These are phyloP conservation scores for Tenebrosternarchus preto DNA, from an alignment of 2,113 vertebrate genomes.

Conservation along the genomic window DNA sequence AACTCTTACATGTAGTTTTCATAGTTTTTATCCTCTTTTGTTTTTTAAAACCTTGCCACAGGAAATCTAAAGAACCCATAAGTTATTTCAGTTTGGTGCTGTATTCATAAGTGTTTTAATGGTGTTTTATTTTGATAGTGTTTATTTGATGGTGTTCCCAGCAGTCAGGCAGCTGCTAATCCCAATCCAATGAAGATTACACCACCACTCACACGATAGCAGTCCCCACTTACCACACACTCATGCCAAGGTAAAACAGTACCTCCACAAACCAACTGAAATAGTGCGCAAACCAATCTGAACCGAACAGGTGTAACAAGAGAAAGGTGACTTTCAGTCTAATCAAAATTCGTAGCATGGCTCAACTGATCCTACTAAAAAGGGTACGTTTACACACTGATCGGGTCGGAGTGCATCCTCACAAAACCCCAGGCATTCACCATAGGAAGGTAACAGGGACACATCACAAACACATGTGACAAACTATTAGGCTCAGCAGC, in stretches of 20 bases:
- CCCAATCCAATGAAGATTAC: background rate
- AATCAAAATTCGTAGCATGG: constrained; percentile 10
- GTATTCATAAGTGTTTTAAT: background rate
- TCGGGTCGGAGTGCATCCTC: background rate
- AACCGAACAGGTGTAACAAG: constrained; percentile 21
- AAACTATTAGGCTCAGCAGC: no score
- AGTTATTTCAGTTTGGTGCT: background rate
- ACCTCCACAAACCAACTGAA: background rate
- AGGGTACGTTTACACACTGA: background rate
- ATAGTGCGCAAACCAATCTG: constrained; percentile 11
- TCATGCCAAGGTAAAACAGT: constrained; percentile 19
- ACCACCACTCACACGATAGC: background rate
- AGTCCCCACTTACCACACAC: background rate
- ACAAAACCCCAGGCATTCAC: background rate
- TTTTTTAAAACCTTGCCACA: no score
- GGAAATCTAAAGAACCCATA: no score
- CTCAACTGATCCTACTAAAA: background rate
- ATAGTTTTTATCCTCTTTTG: no score
- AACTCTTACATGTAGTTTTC: no score
- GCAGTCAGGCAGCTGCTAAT: background rate
- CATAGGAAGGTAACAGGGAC: background rate
- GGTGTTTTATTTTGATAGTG: background rate
- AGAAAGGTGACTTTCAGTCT: constrained; percentile 21
- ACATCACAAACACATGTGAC: no score
- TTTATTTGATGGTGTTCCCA: no score